Evolutionary conservation across 1,140 invertebrate genomes (phyloP).

Genomic region (Rhopalosiphum padi): DNA sequence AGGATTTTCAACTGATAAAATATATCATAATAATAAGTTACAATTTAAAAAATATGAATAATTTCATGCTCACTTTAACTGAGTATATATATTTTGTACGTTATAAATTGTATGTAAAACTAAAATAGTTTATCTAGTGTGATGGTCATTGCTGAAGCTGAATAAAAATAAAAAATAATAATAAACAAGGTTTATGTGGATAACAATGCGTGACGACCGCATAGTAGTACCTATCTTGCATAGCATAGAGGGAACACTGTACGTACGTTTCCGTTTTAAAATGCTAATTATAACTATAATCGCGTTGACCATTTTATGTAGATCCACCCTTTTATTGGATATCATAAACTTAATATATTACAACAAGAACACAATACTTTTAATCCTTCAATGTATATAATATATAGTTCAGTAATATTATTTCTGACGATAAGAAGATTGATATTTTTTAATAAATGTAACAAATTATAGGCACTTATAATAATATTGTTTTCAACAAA

Average conservation of each 20-base stretch:
- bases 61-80: neutral
- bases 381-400: neutral
- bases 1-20: neutral
- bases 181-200: neutral
- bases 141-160: neutral
- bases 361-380: neutral
- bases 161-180: neutral
- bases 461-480: neutral
- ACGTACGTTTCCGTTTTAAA: constrained; percentile 1
- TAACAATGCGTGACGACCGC: neutral
- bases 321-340: neutral
- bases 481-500: neutral
- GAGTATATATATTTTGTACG: neutral
- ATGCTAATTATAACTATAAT: constrained; percentile 19
- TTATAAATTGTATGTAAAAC: neutral
- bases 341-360: neutral
- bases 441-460: neutral
- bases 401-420: neutral
- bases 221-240: neutral
- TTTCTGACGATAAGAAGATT: neutral
- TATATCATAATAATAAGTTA: neutral
- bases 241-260: neutral
- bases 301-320: neutral
- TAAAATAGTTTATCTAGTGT: neutral
- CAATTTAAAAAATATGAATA: constrained; percentile 6